A percentile compares a stretch with the other conserved stretches of the same genome.
Evolutionary conservation across 2,888 invertebrate species (phyloP).

Genomic region (Zygaena filipendulae): DNA sequence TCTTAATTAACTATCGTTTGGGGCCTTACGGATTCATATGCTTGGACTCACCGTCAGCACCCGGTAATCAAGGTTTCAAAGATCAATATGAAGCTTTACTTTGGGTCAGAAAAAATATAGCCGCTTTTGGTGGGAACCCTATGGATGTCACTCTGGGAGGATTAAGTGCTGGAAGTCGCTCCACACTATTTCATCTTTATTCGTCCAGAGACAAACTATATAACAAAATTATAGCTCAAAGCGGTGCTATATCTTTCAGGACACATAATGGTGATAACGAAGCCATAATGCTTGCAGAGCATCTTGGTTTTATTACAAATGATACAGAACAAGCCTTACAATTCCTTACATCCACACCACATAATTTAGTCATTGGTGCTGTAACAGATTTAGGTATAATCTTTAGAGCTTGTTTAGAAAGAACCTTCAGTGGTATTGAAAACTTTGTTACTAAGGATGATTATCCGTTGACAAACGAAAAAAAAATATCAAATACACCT

Average conservation of each 20-base stretch:
- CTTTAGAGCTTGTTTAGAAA: slow-evolving; percentile 26
- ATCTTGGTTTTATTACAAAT: slow-evolving; percentile 23
- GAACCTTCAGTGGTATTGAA: slow-evolving; percentile 23
- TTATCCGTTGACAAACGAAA: slow-evolving; percentile 17
- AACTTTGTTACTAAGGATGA: slow-evolving; percentile 19
- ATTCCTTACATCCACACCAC: slow-evolving; percentile 22
- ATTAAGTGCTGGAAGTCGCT: slow-evolving; percentile 34
- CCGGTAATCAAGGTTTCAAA: slow-evolving; percentile 44
- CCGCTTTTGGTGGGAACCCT: slow-evolving; percentile 34
- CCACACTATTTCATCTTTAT: slow-evolving; percentile 34
- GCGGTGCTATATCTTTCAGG: slow-evolving; percentile 27
- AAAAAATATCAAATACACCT: slow-evolving; percentile 20
- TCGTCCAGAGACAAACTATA: slow-evolving; percentile 28
- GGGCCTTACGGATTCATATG: slow-evolving; percentile 49
- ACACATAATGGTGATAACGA: slow-evolving; percentile 23
- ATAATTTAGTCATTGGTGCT: slow-evolving; percentile 22
- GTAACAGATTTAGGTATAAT: slow-evolving; percentile 14
- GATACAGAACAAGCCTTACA: slow-evolving; percentile 23
- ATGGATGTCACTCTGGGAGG: slow-evolving; percentile 36
- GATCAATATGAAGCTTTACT: slow-evolving; percentile 34
- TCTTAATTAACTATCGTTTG: slow-evolving; percentile 44
- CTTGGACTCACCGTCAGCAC: slow-evolving; percentile 29
- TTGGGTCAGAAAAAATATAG: slow-evolving; percentile 36
- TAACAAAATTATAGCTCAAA: slow-evolving; percentile 32
- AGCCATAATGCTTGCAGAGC: slow-evolving; percentile 26